Evolutionary conservation across 2,888 invertebrate genomes (phyloP), one percentile per base, ranked within the genome.

Genomic region (Troglohyphantes excavatus): DNA sequence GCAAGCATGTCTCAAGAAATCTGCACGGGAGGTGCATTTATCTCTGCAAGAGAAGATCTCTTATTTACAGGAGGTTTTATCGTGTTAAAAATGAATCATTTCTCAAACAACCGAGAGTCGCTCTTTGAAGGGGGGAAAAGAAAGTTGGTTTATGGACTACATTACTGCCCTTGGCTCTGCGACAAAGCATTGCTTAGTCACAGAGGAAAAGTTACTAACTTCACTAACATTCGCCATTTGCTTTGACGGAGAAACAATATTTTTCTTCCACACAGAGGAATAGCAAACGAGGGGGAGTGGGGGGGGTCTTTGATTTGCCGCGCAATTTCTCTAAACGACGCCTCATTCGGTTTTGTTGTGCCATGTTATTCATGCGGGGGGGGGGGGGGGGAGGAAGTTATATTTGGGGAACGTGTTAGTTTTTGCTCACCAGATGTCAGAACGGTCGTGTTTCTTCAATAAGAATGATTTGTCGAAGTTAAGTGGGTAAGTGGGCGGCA

Each of bases 391-490:
- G 53, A n/a, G n/a, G 53, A n/a, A 29, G 27, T 33, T 63, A 59
- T 46, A 23, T 33, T 21, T 33, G 27, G 17, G 19, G 26, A 29
- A 27, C 68, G 5, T 27, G 33, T 27, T 61, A 21, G 17, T 33
- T 76, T 76, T 53, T 53, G 21, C 23, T 46, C 65, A 17, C 65
- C 27, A 65, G 65, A 68, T 75, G n/a, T 43, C 63, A 39, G 21
- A 39, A 19, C 65, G 39, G 65, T 78, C 61, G 33, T 39, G 43
- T 76, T 53, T 21, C 21, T 13, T 27, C 19, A n/a, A 11, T 21
- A 17, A 61, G 78, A 26, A 78, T 78, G 78, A 78, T 78, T 78
- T 78, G 78, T 78, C 29, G 78, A 19, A 33, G 78, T 78, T 76
- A 76, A 76, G 78, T 78, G 78, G 78, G 21, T 78, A 65, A 78